Evolutionary conservation across 2,888 invertebrate genomes (phyloP), one percentile per base, ranked within the genome.

Genomic region (Cistogaster globosa): DNA sequence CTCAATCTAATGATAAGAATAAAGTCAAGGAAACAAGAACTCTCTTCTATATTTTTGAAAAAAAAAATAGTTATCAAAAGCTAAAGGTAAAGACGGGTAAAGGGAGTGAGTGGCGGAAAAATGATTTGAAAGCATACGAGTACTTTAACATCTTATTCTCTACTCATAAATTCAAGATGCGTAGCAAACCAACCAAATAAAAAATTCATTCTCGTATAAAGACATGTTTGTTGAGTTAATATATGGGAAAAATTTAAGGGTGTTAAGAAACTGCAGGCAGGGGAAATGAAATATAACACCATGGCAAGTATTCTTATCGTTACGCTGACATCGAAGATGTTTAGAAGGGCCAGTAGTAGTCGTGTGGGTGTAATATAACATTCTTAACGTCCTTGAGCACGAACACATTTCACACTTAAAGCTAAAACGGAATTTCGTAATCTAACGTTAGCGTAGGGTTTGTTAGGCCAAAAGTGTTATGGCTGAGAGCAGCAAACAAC

Each of bases 351-450:
- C 7, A 51, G 26, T 11, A 51, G 26, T 11, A 18, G 32, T 5
- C 8, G 57, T 57, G 58, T 32, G 48, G 63, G 38, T 53, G 51
- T n/a, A 38, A 51, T 53, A 60, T 32, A 72, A 78, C 63, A 79
- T 65, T 82, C 78, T 75, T 74, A 77, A 80, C 71, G 87, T 86
- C 87, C 87, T 87, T 87, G 87, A 87, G 86, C 87, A 87, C 87
- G 87, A 87, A 87, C 87, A 84, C 80, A 83, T 74, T 86, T 81
- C 81, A 55, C 82, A 87, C 85, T 86, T 79, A 75, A 79, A 69
- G 32, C 32, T 32, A 32, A 32, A 32, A 32, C 32, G 76, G 32
- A 22, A 62, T 65, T 55, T 26, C 45, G 16, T 48, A 26, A 42
- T 48, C 18, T 20, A 63, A 9, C 76, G 48, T 38, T 26, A 14